A percentile compares a stretch with the other conserved stretches of the same genome.
Conservation (phyloP, 2,113 vertebrate genomes). For the Todiramphus chloris region DNA sequence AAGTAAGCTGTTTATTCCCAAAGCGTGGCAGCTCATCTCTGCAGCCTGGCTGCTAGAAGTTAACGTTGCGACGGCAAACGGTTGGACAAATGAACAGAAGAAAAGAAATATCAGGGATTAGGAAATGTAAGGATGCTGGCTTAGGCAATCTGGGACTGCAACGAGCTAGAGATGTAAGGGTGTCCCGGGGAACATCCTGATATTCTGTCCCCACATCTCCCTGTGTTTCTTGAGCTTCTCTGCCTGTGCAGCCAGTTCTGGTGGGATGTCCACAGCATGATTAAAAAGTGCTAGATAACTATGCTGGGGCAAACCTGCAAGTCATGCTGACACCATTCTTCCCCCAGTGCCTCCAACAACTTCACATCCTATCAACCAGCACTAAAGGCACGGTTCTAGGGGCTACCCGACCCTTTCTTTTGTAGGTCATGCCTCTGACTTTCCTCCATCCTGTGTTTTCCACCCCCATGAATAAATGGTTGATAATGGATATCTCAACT, state of each 20-base stretch:
- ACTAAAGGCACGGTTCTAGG: neutral
- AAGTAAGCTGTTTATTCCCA: neutral
- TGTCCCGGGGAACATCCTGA: neutral
- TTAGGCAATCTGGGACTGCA: neutral
- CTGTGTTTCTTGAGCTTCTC: neutral
- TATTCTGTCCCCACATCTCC: neutral
- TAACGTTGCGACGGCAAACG: neutral
- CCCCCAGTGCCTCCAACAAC: neutral
- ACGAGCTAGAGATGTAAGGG: neutral
- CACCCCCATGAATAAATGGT: neutral
- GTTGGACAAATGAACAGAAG: neutral
- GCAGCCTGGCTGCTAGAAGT: neutral
- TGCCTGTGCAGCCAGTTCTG: neutral
- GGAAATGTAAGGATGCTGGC: neutral
- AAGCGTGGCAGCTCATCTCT: neutral
- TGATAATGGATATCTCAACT: neutral
- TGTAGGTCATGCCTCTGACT: neutral
- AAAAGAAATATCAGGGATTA: neutral
- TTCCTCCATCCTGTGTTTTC: neutral
- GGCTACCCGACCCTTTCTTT: neutral
- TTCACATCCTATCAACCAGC: neutral
- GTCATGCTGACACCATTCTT: neutral
- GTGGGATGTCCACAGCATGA: fast-evolving
- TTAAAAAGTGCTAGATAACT: neutral
- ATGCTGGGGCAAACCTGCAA: neutral